These are phyloP conservation scores for Acanthosepion lycidas DNA, from an alignment of 2,888 invertebrate genomes.

Conservation along the genomic window DNA sequence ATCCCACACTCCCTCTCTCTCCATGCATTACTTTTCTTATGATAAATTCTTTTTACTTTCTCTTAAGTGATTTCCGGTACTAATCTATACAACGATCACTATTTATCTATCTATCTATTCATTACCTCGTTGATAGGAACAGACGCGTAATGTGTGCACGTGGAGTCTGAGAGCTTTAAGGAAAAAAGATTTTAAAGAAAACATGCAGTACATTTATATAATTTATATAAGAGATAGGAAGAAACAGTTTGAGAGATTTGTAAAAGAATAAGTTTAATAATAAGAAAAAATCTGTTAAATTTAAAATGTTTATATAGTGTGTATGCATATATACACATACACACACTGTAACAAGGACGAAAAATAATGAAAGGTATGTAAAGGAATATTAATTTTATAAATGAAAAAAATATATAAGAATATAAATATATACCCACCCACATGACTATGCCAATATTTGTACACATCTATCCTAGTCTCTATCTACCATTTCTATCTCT, in stretches of 20 bases:
- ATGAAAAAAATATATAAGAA: no score
- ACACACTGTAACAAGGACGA: no score
- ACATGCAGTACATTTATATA: not conserved
- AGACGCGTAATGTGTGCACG: not conserved
- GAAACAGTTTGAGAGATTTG: not conserved
- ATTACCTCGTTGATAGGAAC: not conserved
- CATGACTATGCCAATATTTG: no score
- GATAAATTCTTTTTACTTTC: not conserved
- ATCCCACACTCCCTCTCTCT: not conserved
- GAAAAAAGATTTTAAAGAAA: not conserved
- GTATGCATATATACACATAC: not conserved
- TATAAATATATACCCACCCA: no score
- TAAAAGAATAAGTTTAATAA: not conserved
- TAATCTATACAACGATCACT: not conserved
- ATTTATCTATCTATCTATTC: not conserved
- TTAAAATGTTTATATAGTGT: not conserved
- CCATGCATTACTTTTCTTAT: not conserved
- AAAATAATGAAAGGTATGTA: no score
- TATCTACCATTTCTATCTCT: no score
- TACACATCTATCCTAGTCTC: no score
- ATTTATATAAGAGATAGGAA: not conserved
- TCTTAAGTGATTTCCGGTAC: constrained; percentile 33
- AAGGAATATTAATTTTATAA: no score
- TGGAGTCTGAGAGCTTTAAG: not conserved
- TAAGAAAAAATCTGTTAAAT: not conserved